Evolutionary conservation across 1,140 invertebrate genomes (phyloP).

Genomic region (Lamellibrachia luymesi): DNA sequence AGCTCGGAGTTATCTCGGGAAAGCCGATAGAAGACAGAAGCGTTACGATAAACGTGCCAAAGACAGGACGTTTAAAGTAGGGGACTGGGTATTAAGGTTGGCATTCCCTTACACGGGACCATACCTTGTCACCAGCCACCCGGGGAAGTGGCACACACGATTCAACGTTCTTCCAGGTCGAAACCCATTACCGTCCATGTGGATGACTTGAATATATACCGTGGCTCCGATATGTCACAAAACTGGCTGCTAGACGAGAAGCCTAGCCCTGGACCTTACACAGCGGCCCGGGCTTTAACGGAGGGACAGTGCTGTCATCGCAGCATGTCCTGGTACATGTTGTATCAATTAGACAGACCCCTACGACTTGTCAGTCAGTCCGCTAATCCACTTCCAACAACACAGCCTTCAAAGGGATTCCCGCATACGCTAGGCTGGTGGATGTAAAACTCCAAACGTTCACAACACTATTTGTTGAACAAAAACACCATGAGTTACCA

Average conservation of each 20-base stretch:
- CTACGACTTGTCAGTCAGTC: too few relatives aligned
- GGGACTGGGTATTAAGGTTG: slow-evolving; percentile 7
- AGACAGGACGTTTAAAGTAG: neutral
- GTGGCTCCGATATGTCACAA: neutral
- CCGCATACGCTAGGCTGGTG: too few relatives aligned
- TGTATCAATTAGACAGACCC: too few relatives aligned
- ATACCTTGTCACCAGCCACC: neutral
- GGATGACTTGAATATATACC: neutral
- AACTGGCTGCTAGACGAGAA: neutral
- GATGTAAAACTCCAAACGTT: too few relatives aligned
- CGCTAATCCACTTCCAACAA: too few relatives aligned
- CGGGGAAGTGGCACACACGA: neutral
- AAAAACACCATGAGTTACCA: too few relatives aligned
- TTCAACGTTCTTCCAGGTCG: neutral
- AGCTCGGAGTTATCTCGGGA: neutral
- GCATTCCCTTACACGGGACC: neutral
- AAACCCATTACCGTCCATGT: neutral
- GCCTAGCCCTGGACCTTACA: neutral
- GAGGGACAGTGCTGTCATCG: too few relatives aligned
- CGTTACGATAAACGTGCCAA: neutral
- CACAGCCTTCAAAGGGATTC: too few relatives aligned
- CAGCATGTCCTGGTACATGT: too few relatives aligned
- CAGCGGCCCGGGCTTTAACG: neutral
- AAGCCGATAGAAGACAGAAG: slow-evolving; percentile 9
- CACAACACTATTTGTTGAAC: too few relatives aligned